Percentiles rank a stretch among this genome's conserved stretches.
Evolutionary conservation across 2,888 invertebrate genomes (phyloP).

Genomic region (Aphrophora alni): DNA sequence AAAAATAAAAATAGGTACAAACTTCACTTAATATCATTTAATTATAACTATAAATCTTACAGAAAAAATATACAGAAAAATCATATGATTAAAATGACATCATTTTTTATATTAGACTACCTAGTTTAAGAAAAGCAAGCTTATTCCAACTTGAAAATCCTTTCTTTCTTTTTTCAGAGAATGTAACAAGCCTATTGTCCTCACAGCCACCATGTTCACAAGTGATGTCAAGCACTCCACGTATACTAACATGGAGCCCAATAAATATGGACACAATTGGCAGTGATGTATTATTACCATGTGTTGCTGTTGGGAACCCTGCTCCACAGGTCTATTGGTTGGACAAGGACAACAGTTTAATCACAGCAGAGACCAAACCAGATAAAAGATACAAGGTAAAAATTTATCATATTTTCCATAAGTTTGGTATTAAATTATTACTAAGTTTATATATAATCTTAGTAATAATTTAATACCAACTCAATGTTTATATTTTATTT

Average conservation of each 20-base stretch:
- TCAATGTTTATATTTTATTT: no score
- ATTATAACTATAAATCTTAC: no score
- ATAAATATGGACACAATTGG: constrained; percentile 66
- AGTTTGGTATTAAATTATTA: no score
- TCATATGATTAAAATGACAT: no score
- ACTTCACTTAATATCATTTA: no score
- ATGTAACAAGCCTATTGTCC: not conserved
- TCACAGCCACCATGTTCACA: constrained; percentile 2
- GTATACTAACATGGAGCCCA: constrained; percentile 63
- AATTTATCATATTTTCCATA: not conserved
- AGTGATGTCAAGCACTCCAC: constrained; percentile 28
- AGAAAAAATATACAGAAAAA: no score
- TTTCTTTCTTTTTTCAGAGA: constrained; percentile 17
- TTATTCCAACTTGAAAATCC: no score
- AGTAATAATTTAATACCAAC: no score
- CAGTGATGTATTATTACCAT: constrained; percentile 70
- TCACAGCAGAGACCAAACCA: constrained; percentile 58
- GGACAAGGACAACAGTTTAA: constrained; percentile 62
- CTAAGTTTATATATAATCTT: no score
- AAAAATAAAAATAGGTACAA: no score
- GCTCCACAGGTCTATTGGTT: constrained; percentile 72
- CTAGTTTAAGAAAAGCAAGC: no score
- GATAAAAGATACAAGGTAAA: constrained; percentile 59
- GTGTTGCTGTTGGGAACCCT: constrained; percentile 69
- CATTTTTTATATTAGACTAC: no score